These are phyloP conservation scores for Neelides sp. DNA, from an alignment of 1,140 invertebrate genomes.

Conservation along the genomic window DNA sequence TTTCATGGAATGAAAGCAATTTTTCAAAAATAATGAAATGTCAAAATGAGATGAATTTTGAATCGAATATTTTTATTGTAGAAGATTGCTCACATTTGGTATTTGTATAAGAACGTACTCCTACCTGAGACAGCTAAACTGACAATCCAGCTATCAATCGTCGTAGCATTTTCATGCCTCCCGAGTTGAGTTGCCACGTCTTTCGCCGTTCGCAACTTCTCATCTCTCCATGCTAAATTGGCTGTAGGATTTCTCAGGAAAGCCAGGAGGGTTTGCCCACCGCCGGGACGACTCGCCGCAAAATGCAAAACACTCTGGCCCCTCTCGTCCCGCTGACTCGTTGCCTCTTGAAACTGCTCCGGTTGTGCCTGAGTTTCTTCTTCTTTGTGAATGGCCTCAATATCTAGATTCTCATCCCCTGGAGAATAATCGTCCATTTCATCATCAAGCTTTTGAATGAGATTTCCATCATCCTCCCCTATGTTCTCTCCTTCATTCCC, in stretches of 20 bases:
- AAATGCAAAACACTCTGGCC: slow-evolving; percentile 81
- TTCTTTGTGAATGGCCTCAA: not conserved
- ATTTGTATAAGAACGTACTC: too few relatives aligned
- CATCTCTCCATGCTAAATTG: slow-evolving; percentile 48
- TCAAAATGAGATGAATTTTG: too few relatives aligned
- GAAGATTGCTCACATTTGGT: too few relatives aligned
- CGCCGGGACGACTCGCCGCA: slow-evolving; percentile 54
- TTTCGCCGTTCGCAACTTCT: slow-evolving; percentile 66
- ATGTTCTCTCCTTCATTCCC: too few relatives aligned
- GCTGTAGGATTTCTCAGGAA: slow-evolving; percentile 22
- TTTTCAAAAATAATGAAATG: too few relatives aligned
- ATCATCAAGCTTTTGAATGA: not conserved
- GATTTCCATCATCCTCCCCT: slow-evolving; percentile 8
- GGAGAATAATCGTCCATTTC: too few relatives aligned
- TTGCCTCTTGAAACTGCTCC: slow-evolving; percentile 1
- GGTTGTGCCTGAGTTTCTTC: not conserved
- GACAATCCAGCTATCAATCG: slow-evolving; percentile 67
- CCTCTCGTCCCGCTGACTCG: slow-evolving; percentile 56
- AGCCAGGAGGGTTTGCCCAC: slow-evolving; percentile 19
- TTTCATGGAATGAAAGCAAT: too few relatives aligned
- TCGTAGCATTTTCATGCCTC: slow-evolving; percentile 60
- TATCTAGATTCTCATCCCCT: not conserved
- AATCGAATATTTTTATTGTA: too few relatives aligned
- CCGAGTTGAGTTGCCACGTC: slow-evolving; percentile 69
- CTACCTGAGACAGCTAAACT: slow-evolving; percentile 54